Conservation (phyloP, 2,797 vertebrate species). For the Hylomyscus alleni region DNA sequence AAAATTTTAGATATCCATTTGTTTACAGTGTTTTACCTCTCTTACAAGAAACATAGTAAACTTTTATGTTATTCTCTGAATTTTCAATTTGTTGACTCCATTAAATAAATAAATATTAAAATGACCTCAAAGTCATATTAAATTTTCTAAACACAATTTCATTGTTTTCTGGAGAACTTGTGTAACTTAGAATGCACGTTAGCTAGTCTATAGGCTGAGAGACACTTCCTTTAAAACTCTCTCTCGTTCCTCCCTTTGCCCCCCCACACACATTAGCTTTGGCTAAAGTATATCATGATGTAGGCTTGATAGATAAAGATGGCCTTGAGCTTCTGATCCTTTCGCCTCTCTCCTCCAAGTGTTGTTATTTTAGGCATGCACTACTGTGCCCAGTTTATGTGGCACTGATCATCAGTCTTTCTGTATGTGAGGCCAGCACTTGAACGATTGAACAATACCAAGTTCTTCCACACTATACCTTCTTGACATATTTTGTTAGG, state of each 20-base stretch:
- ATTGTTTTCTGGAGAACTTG: slow-evolving; percentile 21
- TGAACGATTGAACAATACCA: background rate
- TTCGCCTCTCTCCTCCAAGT: background rate
- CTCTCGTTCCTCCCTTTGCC: background rate
- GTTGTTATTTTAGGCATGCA: background rate
- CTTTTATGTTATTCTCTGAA: background rate
- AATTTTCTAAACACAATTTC: slow-evolving; percentile 53
- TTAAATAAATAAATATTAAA: slow-evolving; percentile 65
- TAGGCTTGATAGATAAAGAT: background rate
- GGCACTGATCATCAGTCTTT: background rate
- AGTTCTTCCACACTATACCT: background rate
- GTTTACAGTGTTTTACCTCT: background rate
- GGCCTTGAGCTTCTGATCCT: background rate
- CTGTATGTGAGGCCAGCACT: background rate
- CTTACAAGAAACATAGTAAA: slow-evolving; percentile 4
- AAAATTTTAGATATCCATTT: background rate
- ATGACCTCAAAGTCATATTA: slow-evolving; percentile 52
- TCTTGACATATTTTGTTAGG: slow-evolving; percentile 6
- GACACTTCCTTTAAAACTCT: background rate
- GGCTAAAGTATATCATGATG: background rate
- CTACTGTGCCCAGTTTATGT: background rate
- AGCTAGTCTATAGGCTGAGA: slow-evolving; percentile 26
- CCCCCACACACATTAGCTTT: background rate
- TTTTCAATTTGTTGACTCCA: slow-evolving; percentile 44
- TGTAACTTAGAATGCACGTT: slow-evolving; percentile 25